Evolutionary conservation across 2,888 invertebrate species (phyloP).

Genomic region (Scaptomyza flava): DNA sequence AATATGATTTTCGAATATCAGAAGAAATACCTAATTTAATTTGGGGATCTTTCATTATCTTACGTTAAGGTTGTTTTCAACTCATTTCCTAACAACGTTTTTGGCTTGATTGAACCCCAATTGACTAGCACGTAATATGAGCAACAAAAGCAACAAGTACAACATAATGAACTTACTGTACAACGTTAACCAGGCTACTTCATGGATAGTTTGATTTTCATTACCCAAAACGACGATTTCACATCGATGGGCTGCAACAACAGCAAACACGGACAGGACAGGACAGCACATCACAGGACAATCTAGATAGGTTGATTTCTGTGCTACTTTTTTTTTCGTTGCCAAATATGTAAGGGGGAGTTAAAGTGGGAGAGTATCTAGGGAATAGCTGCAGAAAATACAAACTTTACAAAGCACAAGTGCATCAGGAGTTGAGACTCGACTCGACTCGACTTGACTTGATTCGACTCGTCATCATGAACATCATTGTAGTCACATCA

Average conservation of each 20-base stretch:
- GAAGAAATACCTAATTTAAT: background rate
- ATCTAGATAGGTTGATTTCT: conserved; percentile 15
- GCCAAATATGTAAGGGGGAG: conserved; percentile 1
- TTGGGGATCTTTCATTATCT: background rate
- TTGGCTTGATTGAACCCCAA: background rate
- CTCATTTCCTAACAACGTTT: background rate
- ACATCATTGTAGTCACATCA: background rate
- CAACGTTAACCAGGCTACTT: conserved; percentile 20
- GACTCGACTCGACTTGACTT: conserved; percentile 6
- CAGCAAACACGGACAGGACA: conserved; percentile 20
- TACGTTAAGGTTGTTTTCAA: background rate
- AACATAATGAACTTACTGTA: background rate
- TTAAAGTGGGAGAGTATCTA: background rate
- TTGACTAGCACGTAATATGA: conserved; percentile 8
- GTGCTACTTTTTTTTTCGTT: background rate
- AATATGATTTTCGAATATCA: too few species aligned
- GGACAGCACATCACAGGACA: conserved; percentile 13
- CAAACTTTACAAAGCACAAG: conserved; percentile 29
- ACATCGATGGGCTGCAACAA: conserved; percentile 39
- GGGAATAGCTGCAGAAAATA: conserved; percentile 21
- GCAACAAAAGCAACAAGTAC: conserved; percentile 5
- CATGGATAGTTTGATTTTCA: conserved; percentile 57
- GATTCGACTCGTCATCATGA: conserved; percentile 25
- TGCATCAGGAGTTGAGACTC: conserved; percentile 7
- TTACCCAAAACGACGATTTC: conserved; percentile 42